phyloP scores from a whole-genome alignment of 2,113 vertebrate genomes.

The Heptranchias perlo region DNA sequence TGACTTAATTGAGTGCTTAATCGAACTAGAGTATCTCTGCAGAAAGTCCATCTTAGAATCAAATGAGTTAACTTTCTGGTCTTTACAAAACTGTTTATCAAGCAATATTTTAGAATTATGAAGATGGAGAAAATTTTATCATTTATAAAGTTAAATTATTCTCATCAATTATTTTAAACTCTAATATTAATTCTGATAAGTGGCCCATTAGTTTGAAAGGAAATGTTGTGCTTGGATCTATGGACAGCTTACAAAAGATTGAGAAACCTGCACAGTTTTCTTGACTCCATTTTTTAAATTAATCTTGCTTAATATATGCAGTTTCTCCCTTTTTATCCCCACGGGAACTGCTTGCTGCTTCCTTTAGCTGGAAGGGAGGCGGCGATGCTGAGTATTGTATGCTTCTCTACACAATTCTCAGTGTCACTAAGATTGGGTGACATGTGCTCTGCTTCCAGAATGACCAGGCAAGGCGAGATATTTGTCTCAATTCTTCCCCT shows the following conservation, averaged over 20 bases:
- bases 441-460: background rate
- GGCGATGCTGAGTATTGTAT: background rate
- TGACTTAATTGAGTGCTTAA: background rate
- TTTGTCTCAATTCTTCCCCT: background rate
- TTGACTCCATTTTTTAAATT: background rate
- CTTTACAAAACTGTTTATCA: background rate
- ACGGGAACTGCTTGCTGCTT: background rate
- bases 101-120: background rate
- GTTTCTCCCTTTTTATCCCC: background rate
- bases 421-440: slow-evolving; percentile 5
- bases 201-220: background rate
- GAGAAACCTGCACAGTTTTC: background rate
- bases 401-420: background rate
- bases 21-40: background rate
- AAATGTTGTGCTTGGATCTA: background rate
- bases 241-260: background rate
- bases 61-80: background rate
- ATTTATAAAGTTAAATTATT: background rate
- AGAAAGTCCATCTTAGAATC: background rate
- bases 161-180: background rate
- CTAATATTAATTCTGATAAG: background rate
- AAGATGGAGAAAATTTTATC: background rate
- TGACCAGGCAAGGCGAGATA: background rate
- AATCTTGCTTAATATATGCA: background rate
- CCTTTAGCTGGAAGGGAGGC: background rate